Conservation (phyloP, 2,797 vertebrate genomes). For the Triplophysa bombifrons region DNA sequence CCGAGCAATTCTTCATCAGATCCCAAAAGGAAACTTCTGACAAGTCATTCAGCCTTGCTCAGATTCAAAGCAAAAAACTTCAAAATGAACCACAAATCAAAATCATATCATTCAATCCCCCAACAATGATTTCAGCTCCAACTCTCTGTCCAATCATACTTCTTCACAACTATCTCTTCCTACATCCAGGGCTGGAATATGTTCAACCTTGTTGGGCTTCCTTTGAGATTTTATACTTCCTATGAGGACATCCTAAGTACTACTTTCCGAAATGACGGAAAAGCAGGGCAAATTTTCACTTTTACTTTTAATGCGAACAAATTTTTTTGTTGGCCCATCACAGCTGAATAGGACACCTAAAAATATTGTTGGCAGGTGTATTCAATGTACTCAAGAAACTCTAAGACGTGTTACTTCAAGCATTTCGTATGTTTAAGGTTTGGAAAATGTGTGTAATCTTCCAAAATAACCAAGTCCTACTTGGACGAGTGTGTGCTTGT, state of each 20-base stretch:
- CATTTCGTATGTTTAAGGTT: neutral
- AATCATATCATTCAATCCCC: constrained; percentile 43
- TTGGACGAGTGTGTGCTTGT: neutral
- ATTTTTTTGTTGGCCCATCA: constrained; percentile 51
- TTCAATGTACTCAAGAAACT: neutral
- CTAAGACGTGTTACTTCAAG: neutral
- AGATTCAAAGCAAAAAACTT: constrained; percentile 49
- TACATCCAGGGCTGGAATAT: neutral
- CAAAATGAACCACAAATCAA: constrained; percentile 27
- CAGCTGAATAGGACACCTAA: neutral
- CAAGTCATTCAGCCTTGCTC: constrained; percentile 57
- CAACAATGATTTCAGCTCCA: constrained; percentile 20
- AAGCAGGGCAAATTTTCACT: constrained; percentile 53
- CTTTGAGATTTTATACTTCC: constrained; percentile 25
- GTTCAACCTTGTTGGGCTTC: constrained; percentile 20
- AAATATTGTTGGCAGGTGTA: neutral
- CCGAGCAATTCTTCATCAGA: constrained; percentile 44
- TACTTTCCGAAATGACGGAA: constrained; percentile 10
- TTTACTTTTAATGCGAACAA: constrained; percentile 47
- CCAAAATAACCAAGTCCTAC: constrained; percentile 1
- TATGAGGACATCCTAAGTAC: constrained; percentile 25
- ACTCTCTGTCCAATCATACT: constrained; percentile 31
- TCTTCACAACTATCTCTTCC: constrained; percentile 12
- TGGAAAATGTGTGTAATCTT: constrained; percentile 5
- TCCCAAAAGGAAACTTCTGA: constrained; percentile 55